A percentile compares a stretch with the other conserved stretches of the same genome.
Conservation (phyloP, 1,140 invertebrate genomes). For the Pinna nobilis region DNA sequence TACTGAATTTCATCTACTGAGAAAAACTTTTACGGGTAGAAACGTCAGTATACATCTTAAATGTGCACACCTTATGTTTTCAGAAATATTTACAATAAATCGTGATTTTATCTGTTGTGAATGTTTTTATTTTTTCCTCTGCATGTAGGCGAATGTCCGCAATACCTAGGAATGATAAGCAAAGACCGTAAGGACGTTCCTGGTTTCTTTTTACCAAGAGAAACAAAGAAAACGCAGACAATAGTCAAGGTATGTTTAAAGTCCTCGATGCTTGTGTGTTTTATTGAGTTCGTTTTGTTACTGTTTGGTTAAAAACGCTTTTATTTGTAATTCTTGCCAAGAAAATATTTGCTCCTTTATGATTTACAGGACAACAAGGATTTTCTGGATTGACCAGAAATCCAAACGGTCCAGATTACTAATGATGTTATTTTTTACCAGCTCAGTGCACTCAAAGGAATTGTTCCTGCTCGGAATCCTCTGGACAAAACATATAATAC, state of each 20-base stretch:
- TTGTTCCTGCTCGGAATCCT: constrained; percentile 20
- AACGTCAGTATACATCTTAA: no score
- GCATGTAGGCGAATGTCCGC: constrained; percentile 67
- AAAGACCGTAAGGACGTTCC: constrained; percentile 48
- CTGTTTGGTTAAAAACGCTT: no score
- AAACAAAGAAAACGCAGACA: constrained; percentile 44
- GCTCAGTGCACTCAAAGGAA: neutral
- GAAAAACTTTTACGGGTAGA: no score
- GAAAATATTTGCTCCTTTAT: no score
- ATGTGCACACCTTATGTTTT: no score
- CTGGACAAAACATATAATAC: constrained; percentile 59
- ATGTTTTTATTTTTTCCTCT: constrained; percentile 8
- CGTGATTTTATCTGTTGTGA: neutral
- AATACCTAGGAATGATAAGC: constrained; percentile 70
- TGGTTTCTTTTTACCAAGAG: constrained; percentile 31
- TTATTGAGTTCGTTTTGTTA: no score
- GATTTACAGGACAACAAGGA: neutral
- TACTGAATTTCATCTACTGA: no score
- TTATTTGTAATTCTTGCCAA: neutral
- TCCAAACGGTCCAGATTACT: neutral
- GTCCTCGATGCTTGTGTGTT: neutral
- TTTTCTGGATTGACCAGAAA: neutral
- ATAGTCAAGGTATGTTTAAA: constrained; percentile 40
- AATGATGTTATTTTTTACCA: constrained; percentile 2
- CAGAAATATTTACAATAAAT: neutral